These are phyloP conservation scores for Cyanoramphus novaezelandiae DNA, from an alignment of 2,113 vertebrate genomes.

Conservation along the genomic window DNA sequence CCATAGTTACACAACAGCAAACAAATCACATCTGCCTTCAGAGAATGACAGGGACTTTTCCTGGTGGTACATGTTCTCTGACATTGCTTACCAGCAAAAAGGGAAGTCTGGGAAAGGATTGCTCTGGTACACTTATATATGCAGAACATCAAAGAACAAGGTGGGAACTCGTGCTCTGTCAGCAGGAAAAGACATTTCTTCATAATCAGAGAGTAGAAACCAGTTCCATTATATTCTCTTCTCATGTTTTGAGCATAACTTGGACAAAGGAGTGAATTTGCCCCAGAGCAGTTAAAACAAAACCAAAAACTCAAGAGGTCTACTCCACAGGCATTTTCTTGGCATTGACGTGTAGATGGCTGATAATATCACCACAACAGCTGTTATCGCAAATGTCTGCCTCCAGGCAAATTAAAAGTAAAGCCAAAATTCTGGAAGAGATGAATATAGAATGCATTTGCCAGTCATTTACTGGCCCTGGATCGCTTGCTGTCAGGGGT, in stretches of 20 bases:
- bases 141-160: rapidly evolving
- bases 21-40: not conserved
- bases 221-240: not conserved
- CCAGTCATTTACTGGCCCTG: conserved; percentile 75
- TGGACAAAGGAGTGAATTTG: not conserved
- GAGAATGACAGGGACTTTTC: not conserved
- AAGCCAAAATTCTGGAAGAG: conserved; percentile 73
- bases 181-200: not conserved
- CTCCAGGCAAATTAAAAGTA: conserved; percentile 50
- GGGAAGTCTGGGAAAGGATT: not conserved
- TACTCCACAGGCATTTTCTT: conserved; percentile 40
- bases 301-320: conserved; percentile 14
- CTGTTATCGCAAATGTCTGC: conserved; percentile 58
- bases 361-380: conserved; percentile 54
- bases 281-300: conserved; percentile 14
- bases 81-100: not conserved
- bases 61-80: not conserved
- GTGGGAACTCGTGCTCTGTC: not conserved
- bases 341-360: not conserved
- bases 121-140: not conserved
- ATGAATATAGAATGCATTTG: conserved; percentile 77
- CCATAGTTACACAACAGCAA: not conserved
- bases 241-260: not conserved
- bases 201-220: not conserved
- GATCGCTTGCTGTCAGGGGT: conserved; percentile 76